Conservation (phyloP, 2,888 invertebrate genomes). For the Yponomeuta cagnagella region DNA sequence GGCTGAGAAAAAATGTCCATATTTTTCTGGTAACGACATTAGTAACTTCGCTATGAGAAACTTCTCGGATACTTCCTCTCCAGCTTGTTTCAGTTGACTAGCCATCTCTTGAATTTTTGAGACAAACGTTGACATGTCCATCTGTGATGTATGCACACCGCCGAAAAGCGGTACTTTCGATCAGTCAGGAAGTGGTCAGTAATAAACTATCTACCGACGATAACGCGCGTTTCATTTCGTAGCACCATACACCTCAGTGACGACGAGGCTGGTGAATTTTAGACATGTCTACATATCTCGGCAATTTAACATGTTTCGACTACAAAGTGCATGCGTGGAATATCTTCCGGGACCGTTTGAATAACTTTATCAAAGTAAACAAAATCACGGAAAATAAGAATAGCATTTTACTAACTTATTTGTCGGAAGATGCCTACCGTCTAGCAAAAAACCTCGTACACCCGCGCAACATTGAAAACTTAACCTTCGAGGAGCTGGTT, state of each 20-base stretch:
- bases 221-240: background rate
- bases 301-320: constrained; percentile 7
- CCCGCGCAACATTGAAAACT: too few relatives aligned
- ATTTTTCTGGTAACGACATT: too few relatives aligned
- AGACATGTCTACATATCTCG: background rate
- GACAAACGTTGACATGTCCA: too few relatives aligned
- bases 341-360: background rate
- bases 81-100: too few relatives aligned
- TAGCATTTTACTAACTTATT: constrained; percentile 6
- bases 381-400: constrained; percentile 8
- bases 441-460: too few relatives aligned
- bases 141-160: background rate
- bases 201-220: background rate
- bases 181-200: background rate
- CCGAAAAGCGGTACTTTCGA: background rate
- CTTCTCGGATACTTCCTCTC: too few relatives aligned
- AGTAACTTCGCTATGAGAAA: too few relatives aligned
- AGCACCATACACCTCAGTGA: background rate
- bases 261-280: background rate
- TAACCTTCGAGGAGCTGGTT: too few relatives aligned
- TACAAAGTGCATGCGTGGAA: constrained; percentile 6
- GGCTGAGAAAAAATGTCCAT: too few relatives aligned
- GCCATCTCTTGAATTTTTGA: too few relatives aligned
- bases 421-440: constrained; percentile 8
- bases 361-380: constrained; percentile 4